These are phyloP conservation scores for Rhingia campestris DNA, from an alignment of 2,888 invertebrate genomes.

Conservation along the genomic window DNA sequence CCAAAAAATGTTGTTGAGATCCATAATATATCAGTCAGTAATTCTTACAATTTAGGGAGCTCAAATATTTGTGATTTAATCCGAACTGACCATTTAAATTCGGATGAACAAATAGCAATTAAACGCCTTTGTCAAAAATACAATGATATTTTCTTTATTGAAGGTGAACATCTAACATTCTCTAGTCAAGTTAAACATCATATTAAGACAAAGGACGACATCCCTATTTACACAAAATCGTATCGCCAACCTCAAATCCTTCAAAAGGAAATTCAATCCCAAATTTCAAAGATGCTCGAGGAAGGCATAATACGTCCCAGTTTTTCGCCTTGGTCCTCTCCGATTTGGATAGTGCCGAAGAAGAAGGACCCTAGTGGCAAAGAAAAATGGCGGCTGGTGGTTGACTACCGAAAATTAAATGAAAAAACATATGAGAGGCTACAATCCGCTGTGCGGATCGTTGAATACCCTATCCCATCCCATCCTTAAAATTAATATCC, in stretches of 20 bases:
- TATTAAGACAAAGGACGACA: slow-evolving; percentile 57
- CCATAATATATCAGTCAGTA: slow-evolving; percentile 36
- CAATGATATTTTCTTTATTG: too few relatives aligned
- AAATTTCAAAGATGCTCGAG: slow-evolving; percentile 50
- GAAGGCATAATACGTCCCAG: slow-evolving; percentile 26
- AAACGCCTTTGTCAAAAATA: background rate
- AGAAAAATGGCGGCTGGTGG: slow-evolving; percentile 33
- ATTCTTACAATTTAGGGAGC: slow-evolving; percentile 3
- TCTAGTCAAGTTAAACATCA: slow-evolving; percentile 54
- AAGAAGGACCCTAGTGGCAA: slow-evolving; percentile 26
- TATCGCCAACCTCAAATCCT: slow-evolving; percentile 75
- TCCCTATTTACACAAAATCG: slow-evolving; percentile 65
- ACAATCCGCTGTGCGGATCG: too few relatives aligned
- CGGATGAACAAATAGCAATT: slow-evolving; percentile 28
- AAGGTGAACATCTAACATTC: too few relatives aligned
- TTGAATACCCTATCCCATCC: too few relatives aligned
- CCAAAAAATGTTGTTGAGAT: slow-evolving; percentile 26
- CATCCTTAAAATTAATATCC: too few relatives aligned
- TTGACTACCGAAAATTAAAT: slow-evolving; percentile 35
- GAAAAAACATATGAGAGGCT: too few relatives aligned
- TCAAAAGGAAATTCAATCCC: slow-evolving; percentile 72
- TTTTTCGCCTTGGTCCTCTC: slow-evolving; percentile 27
- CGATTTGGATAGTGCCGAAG: slow-evolving; percentile 25
- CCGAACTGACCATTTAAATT: background rate
- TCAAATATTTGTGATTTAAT: slow-evolving; percentile 16